Conservation (phyloP, 2,113 vertebrate species). For the Pelecanus crispus region DNA sequence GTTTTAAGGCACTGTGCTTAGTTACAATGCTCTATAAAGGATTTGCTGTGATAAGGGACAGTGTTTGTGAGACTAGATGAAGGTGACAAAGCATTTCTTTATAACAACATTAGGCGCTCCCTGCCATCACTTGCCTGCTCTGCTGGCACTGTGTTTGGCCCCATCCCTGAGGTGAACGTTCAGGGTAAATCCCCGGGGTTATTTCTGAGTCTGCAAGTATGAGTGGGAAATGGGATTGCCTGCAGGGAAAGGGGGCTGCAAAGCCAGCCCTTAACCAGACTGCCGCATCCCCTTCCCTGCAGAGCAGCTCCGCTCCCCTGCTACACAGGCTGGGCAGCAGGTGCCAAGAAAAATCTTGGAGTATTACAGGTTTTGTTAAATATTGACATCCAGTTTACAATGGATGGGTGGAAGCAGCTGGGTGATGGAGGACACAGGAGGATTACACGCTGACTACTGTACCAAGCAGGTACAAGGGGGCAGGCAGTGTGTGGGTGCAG, state of each 20-base stretch:
- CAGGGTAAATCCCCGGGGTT: not conserved
- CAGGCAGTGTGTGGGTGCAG: not conserved
- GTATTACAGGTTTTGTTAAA: not conserved
- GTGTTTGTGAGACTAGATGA: not conserved
- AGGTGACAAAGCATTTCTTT: not conserved
- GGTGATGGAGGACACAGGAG: not conserved
- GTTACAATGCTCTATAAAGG: not conserved
- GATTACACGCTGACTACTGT: not conserved
- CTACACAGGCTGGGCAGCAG: not conserved
- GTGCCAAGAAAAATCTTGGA: not conserved
- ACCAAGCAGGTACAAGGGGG: not conserved
- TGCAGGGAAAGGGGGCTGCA: not conserved
- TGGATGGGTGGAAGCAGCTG: not conserved
- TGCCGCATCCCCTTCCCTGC: not conserved
- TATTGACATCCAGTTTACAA: not conserved
- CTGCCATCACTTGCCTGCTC: not conserved
- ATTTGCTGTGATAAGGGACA: not conserved
- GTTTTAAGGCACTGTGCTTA: not conserved
- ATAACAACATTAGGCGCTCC: not conserved
- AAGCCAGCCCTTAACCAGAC: not conserved
- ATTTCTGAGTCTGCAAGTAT: not conserved
- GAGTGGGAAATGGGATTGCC: not conserved
- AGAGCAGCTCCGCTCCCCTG: not conserved
- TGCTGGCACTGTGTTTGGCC: not conserved
- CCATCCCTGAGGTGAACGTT: fast-evolving